Evolutionary conservation across 2,797 vertebrate genomes (phyloP), one percentile per base, ranked within the genome.

Genomic region (Fistularia commersonii): DNA sequence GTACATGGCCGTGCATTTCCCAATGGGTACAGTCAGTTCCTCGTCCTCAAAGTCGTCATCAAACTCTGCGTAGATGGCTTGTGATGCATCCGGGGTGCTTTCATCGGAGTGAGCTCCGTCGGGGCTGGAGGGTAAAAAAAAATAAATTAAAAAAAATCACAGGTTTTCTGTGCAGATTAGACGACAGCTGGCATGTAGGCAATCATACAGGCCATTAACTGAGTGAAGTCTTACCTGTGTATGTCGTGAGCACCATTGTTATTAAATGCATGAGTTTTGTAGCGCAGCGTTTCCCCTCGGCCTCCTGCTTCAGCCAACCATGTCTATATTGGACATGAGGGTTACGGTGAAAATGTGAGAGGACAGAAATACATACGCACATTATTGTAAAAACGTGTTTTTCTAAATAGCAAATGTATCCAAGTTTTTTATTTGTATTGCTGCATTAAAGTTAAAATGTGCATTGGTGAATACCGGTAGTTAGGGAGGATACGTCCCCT

Each of bases 41-140:
- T 95, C 93, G 1, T 93, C 93, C 51, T 93, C 91, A 66, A 95
- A 95, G 68, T 96, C 94, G 14, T 95, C 94, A 37, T 96, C 94
- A 32, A 96, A 96, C 68, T 96, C 93, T 0, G 93, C 92, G 15
- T 95, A 94, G 69, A 94, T 93, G 68, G 90, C 89, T 57, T 93
- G 92, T 5, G 90, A 88, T 45, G 90, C 34, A 11, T 95, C 93
- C 0, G 91, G 87, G 8, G 85, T 79, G 59, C 88, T 86, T 60
- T 91, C 93, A 31, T 93, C 92, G 0, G 89, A 90, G 45, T 88
- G 89, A 31, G 90, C 87, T 14, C 89, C 90, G 14, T 93, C 91
- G 3, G 90, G 90, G 69, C 93, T 95, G 65, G 1, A 48, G 37
- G 45, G 8, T 48, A 31, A 42, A 41, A 57, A 3, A 23, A 11